These are phyloP conservation scores for Tetanocera ferruginea DNA, from an alignment of 2,888 invertebrate genomes.

Conservation along the genomic window DNA sequence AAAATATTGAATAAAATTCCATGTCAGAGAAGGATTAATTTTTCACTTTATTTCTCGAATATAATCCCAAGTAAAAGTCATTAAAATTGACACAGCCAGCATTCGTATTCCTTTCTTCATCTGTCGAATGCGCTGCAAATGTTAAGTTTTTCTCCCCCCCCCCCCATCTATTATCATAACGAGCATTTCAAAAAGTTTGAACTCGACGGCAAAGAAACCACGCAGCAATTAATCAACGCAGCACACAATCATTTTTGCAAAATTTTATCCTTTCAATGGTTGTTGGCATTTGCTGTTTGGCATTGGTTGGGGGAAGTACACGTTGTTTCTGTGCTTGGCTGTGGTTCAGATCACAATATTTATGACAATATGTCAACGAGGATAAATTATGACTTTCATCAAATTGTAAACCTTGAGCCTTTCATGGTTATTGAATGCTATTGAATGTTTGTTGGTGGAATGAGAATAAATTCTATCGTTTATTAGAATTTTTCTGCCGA, in stretches of 20 bases:
- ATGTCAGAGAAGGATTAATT: too few species aligned
- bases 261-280: slow-evolving; percentile 8
- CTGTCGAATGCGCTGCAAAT: too few species aligned
- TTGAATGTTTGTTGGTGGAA: background rate
- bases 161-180: too few species aligned
- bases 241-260: background rate
- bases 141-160: too few species aligned
- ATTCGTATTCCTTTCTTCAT: too few species aligned
- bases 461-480: slow-evolving; percentile 33
- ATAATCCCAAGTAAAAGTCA: too few species aligned
- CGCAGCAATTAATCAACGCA: slow-evolving; percentile 20
- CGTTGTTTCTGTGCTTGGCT: background rate
- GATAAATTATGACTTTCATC: slow-evolving; percentile 43
- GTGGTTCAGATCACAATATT: slow-evolving; percentile 52
- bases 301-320: background rate
- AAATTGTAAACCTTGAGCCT: background rate
- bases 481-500: slow-evolving; percentile 43
- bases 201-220: background rate
- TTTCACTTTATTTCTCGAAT: too few species aligned
- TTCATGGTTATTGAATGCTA: background rate
- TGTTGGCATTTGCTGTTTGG: background rate
- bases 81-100: too few species aligned
- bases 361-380: slow-evolving; percentile 59
- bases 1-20: too few species aligned
- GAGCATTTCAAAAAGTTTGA: too few species aligned